phyloP scores from a whole-genome alignment of 2,797 vertebrate species.

The Coregonus suidteri region DNA sequence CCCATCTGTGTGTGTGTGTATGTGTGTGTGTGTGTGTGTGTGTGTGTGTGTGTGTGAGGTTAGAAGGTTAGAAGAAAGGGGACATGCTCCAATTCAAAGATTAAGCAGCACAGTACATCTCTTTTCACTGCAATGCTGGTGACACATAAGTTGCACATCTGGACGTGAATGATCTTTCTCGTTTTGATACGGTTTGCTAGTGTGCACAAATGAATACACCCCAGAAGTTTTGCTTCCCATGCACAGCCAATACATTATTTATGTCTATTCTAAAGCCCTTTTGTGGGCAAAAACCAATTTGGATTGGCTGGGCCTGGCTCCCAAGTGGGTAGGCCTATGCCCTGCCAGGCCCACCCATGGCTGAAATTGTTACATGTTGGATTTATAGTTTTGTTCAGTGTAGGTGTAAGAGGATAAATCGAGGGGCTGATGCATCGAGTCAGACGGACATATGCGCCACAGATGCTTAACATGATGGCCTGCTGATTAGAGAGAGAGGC shows the following conservation, averaged over 20 bases:
- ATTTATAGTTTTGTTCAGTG: not conserved
- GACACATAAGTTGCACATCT: constrained; percentile 2
- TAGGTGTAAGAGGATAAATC: constrained; percentile 18
- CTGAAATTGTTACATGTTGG: not conserved
- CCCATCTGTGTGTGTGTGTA: not conserved
- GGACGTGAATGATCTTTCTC: constrained; percentile 6
- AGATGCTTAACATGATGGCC: constrained; percentile 28
- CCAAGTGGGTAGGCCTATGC: not conserved
- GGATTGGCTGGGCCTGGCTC: not conserved
- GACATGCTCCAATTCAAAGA: constrained; percentile 16
- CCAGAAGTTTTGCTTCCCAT: not conserved
- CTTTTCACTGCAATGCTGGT: not conserved
- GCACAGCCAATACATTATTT: not conserved
- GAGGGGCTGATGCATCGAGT: not conserved
- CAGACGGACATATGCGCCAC: constrained; percentile 52
- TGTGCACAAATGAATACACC: not conserved
- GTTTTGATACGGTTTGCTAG: not conserved
- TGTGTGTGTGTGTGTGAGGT: not conserved
- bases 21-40: too few species aligned
- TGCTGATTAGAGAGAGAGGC: constrained; percentile 31
- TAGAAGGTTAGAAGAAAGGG: not conserved
- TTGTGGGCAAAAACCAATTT: not conserved
- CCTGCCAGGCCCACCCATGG: too few species aligned
- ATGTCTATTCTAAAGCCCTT: too few species aligned
- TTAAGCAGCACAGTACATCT: not conserved